Evolutionary conservation across 2,888 invertebrate genomes (phyloP).

Genomic region (Cheilosia vernalis): DNA sequence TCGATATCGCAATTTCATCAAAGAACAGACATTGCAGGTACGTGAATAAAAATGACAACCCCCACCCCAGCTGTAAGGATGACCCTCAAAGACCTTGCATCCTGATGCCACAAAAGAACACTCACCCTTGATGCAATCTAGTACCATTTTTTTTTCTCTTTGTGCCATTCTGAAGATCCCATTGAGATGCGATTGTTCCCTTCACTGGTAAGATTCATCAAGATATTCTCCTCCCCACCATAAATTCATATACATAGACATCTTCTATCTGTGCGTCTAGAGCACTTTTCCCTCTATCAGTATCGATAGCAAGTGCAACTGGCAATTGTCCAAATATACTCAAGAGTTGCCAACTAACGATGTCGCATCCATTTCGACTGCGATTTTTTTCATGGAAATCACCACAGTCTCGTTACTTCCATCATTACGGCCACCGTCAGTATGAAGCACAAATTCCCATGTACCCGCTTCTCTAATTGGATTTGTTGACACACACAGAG

Average conservation of each 20-base stretch:
- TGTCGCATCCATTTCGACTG: constrained; percentile 7
- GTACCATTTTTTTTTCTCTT: not conserved
- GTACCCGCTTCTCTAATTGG: constrained; percentile 41
- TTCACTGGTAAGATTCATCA: constrained; percentile 41
- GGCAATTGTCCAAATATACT: constrained; percentile 43
- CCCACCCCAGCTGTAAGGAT: not conserved
- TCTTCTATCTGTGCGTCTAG: constrained; percentile 26
- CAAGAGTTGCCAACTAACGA: constrained; percentile 11
- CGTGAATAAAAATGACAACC: not conserved
- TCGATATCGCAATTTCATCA: not conserved
- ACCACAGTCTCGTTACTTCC: constrained; percentile 7
- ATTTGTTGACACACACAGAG: constrained; percentile 45
- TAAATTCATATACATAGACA: not conserved
- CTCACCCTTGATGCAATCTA: constrained; percentile 21
- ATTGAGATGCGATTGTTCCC: constrained; percentile 56
- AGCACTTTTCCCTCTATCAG: constrained; percentile 24
- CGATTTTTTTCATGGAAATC: constrained; percentile 15
- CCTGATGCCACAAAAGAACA: constrained; percentile 28
- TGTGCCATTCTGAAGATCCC: constrained; percentile 39
- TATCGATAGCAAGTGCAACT: constrained; percentile 25
- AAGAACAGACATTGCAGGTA: not conserved
- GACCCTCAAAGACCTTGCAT: constrained; percentile 17
- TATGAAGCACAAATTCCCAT: constrained; percentile 12
- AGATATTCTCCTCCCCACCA: constrained; percentile 31
- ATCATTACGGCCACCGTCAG: not conserved